Conservation (phyloP, 1,140 invertebrate genomes). For the Drosophila biarmipes region DNA sequence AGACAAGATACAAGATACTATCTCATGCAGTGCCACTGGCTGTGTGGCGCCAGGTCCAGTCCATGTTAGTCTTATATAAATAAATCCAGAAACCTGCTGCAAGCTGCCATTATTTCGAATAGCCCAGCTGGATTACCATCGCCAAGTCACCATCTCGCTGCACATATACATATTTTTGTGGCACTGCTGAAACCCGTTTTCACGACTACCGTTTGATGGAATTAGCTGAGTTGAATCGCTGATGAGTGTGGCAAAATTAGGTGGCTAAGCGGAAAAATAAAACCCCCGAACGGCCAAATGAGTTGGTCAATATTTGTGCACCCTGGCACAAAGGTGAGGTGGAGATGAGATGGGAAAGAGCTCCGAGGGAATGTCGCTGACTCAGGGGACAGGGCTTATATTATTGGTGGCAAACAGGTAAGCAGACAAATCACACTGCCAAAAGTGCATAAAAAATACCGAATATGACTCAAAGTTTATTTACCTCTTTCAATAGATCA, state of each 20-base stretch:
- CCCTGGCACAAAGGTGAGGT: conserved; percentile 43
- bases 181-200: conserved; percentile 24
- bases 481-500: too few species aligned
- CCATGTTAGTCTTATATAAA: conserved; percentile 44
- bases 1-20: conserved; percentile 35
- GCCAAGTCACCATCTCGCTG: conserved; percentile 17
- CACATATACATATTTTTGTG: conserved; percentile 2
- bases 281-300: conserved; percentile 48
- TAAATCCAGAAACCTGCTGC: conserved; percentile 57
- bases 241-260: conserved; percentile 42
- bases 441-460: neutral
- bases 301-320: conserved; percentile 69
- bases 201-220: conserved; percentile 29
- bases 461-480: neutral
- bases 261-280: conserved; percentile 32
- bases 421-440: conserved; percentile 15
- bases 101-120: conserved; percentile 43
- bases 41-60: conserved; percentile 9
- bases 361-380: conserved; percentile 43
- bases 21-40: conserved; percentile 18
- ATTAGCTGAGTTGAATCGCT: conserved; percentile 9
- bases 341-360: conserved; percentile 1
- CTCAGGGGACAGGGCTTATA: conserved; percentile 40
- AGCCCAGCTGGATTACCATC: conserved; percentile 44
- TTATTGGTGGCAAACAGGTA: conserved; percentile 54